phyloP scores from a whole-genome alignment of 2,113 vertebrate species.

The Sula dactylatra region DNA sequence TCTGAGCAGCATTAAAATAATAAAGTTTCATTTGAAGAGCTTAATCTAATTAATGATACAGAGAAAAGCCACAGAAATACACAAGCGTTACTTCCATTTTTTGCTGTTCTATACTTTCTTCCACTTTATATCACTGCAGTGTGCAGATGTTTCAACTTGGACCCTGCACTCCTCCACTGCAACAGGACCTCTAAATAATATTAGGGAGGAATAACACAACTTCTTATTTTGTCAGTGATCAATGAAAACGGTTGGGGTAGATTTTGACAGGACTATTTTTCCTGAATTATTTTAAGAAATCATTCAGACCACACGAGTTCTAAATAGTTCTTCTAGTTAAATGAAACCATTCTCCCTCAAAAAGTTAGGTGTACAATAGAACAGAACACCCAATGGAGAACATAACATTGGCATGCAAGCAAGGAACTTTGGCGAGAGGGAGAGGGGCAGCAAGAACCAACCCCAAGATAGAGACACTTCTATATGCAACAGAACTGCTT shows the following conservation, averaged over 20 bases:
- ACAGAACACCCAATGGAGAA: background rate
- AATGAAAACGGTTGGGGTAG: background rate
- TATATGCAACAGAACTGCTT: background rate
- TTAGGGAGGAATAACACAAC: background rate
- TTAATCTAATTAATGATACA: background rate
- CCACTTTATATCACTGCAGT: background rate
- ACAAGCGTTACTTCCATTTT: background rate
- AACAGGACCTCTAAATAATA: background rate
- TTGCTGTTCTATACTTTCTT: background rate
- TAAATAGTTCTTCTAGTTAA: background rate
- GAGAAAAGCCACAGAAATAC: background rate
- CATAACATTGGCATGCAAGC: background rate
- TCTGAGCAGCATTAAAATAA: background rate
- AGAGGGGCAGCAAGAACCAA: background rate
- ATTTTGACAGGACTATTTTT: background rate
- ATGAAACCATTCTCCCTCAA: background rate
- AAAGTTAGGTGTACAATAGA: background rate
- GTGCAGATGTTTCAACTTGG: background rate
- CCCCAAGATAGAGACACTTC: background rate
- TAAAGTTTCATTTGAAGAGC: background rate
- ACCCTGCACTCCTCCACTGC: background rate
- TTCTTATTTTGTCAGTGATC: background rate
- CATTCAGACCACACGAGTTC: background rate
- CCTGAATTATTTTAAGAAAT: background rate
- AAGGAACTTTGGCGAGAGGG: background rate